A percentile compares a stretch with the other conserved stretches of the same genome.
Conservation (phyloP, 2,888 invertebrate genomes). For the Liopterus haemorrhoidalis region DNA sequence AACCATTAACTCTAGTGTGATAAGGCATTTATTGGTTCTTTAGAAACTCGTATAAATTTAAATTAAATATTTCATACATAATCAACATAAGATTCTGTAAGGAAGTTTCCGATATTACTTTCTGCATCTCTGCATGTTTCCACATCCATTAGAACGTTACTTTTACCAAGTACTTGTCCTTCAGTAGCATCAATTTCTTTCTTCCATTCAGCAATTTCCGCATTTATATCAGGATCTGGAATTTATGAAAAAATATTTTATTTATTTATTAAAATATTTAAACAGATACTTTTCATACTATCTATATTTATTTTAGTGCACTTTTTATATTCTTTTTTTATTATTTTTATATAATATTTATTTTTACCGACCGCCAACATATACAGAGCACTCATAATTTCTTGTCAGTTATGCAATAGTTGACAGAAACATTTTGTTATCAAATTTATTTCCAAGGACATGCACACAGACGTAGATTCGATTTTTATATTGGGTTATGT, state of each 20-base stretch:
- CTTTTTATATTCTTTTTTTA: no score
- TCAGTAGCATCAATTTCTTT: conserved; percentile 53
- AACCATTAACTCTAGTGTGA: not conserved
- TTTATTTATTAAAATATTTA: not conserved
- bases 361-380: no score
- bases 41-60: not conserved
- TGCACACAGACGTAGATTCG: no score
- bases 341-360: no score
- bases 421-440: no score
- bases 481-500: no score
- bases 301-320: no score
- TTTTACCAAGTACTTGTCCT: conserved; percentile 52
- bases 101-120: conserved; percentile 68
- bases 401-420: no score
- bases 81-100: conserved; percentile 66
- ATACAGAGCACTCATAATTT: no score
- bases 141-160: conserved; percentile 53
- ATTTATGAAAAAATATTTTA: conserved; percentile 31
- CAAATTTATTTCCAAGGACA: no score
- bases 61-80: conserved; percentile 47
- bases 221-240: conserved; percentile 56
- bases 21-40: not conserved
- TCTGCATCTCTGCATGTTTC: conserved; percentile 54
- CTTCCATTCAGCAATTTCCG: conserved; percentile 56
- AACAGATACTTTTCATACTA: no score